Conservation (phyloP, 2,888 invertebrate species). For the Electrophaes corylata region DNA sequence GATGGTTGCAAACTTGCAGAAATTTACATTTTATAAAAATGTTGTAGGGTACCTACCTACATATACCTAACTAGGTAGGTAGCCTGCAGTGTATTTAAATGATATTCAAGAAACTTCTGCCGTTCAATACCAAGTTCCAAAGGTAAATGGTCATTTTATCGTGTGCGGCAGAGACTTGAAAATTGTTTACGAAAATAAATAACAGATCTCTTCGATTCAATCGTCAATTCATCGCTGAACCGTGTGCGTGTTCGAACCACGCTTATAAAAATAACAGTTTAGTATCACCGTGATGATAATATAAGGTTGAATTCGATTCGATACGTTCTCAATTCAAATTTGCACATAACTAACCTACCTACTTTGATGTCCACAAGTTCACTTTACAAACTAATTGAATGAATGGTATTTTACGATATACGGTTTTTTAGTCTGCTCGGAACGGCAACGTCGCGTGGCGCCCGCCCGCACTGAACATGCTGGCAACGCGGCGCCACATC, state of each 20-base stretch:
- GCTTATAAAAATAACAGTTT: conserved; percentile 17
- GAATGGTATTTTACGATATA: conserved; percentile 76
- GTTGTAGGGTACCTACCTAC: too few relatives aligned
- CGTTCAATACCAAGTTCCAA: neutral
- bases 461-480: conserved; percentile 66
- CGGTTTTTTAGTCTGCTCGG: conserved; percentile 53
- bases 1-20: too few relatives aligned
- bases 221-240: too few relatives aligned
- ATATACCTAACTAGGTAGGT: too few relatives aligned
- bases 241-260: neutral
- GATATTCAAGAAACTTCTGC: neutral
- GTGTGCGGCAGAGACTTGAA: neutral
- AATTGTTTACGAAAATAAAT: neutral
- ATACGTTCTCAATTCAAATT: conserved; percentile 44
- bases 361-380: conserved; percentile 43
- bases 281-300: conserved; percentile 20
- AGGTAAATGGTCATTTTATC: neutral
- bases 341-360: conserved; percentile 34
- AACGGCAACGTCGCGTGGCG: conserved; percentile 70
- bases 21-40: too few relatives aligned
- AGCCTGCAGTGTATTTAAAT: too few relatives aligned
- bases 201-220: neutral
- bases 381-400: conserved; percentile 61
- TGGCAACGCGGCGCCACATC: conserved; percentile 73
- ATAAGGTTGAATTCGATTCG: conserved; percentile 20